Base-by-base conservation (phyloP, 1,140 invertebrate species). In the Propsilocerus akamusi region DNA sequence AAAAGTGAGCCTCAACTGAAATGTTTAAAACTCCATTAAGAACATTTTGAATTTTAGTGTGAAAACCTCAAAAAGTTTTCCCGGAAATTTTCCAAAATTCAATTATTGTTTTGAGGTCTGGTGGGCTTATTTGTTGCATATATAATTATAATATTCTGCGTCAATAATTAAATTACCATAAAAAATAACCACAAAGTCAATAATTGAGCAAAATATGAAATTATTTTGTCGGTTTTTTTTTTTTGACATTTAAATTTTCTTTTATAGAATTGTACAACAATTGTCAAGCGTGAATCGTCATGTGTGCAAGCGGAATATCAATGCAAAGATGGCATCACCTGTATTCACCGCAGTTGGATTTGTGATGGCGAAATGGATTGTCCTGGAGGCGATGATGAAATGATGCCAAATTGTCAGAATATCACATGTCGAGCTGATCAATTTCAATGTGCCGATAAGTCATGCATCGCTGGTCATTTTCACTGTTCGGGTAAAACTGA, bases 311-410 rank as follows among this genome's bases (percentile, higher is more conserved):
- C 69, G 23, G 86, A 95, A 57, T 96, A 91, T 60, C 77, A 85
- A 54, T 97, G 92, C 64, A 77, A 74, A 7, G 87, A 90, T 64
- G 73, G 75, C 26, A 70, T 89, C 41, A 87, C 87, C 25, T 96
- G 92, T 65, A 81, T 96, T 26, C 83, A 89, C 58, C 76, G 75
- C 49, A 78, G 72, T 17, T 91, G 86, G 84, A 69, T 88, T 0
- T 94, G 90, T 62, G 89, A 94, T 58, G 86, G 87, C 1, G 81
- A 86, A 56, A 72, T 71, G 6, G 88, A 92, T 61, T 92, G 88
- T 60, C 76, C 81, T 0, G 84, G 88, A 58, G 85, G 83, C 10
- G 77, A 74, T 0, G 88, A 93, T 58, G 89, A 93, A 62, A 71
- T 71, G 0, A 63, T 72, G 0, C 64, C 72, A 50, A 64, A 75